Conservation (phyloP, 1,140 invertebrate genomes). For the Schlechtendalia chinensis region DNA sequence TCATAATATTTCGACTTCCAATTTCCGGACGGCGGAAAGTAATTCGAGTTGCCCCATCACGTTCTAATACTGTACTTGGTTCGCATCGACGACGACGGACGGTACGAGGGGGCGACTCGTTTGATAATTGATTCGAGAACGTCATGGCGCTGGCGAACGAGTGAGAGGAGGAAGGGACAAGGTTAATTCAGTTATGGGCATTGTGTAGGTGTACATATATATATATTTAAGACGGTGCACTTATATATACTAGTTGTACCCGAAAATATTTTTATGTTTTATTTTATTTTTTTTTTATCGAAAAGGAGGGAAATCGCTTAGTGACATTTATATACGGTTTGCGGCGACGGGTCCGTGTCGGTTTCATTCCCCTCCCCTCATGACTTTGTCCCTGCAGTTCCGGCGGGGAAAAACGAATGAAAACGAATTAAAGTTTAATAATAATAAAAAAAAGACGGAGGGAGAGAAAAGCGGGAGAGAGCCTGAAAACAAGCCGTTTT, state of each 20-base stretch:
- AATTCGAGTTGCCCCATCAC: neutral
- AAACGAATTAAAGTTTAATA: slow-evolving; percentile 48
- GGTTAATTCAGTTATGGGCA: neutral
- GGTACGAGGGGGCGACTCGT: neutral
- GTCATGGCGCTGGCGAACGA: neutral
- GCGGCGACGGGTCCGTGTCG: neutral
- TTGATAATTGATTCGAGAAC: slow-evolving; percentile 20
- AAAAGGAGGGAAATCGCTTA: slow-evolving; percentile 25
- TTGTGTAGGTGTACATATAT: neutral
- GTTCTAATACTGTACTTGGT: too few species aligned
- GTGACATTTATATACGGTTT: neutral
- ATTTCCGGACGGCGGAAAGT: slow-evolving; percentile 1
- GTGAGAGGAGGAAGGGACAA: too few species aligned
- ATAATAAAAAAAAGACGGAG: neutral
- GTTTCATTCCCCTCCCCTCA: neutral
- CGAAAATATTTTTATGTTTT: neutral
- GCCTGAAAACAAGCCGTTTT: slow-evolving; percentile 42
- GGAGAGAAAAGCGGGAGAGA: neutral
- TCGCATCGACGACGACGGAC: too few species aligned
- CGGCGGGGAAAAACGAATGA: neutral
- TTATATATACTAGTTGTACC: neutral
- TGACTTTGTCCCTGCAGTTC: neutral
- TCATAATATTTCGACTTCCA: neutral
- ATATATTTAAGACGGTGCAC: too few species aligned
- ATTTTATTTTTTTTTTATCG: neutral